Evolutionary conservation across 92 coral and sea anemone species (phyloP), one percentile per base, ranked within the genome.

Genomic region (Porites evermanni): DNA sequence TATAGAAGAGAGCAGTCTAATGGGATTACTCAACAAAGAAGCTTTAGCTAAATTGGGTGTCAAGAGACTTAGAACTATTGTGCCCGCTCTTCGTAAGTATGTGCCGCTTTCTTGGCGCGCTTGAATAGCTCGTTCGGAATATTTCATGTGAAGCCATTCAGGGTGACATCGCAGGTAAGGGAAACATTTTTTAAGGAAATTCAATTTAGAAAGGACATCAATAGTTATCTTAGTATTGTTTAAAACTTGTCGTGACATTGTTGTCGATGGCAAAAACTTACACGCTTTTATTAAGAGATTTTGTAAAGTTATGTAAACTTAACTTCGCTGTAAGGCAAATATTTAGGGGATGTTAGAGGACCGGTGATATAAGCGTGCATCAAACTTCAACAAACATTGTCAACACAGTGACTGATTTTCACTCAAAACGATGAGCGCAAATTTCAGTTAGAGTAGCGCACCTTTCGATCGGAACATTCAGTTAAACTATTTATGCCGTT

Each of bases 1-100:
- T 70, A 69, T 81, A 52, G 78, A 52, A 53, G 76, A 38, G 4
- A n/a, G 66, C 53, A 60, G 58, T 58, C 58, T 56, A 71, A 81
- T 70, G 78, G 86, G 78, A 81, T 81, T 81, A 81, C 60, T 17
- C 19, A n/a, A 54, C 77, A 81, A 81, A 81, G 64, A 67, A 60
- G 69, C 66, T 70, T 81, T 70, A 81, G 78, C 13, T 56, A 54
- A 71, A 81, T 70, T 56, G 59, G 11, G 58, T 70, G 58, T 81
- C 53, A 70, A 81, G 78, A 81, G 78, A 70, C 19, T 81, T 70
- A 8, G 21, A 12, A n/a, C 12, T 12, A 56, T 72, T 53, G 67
- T 70, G 29, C 12, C 68, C 44, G 70, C 7, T 66, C 4, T 16
- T 63, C 77, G 52, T 71, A n/a, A 4, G 6, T 38, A 38, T 12